Percentiles rank a stretch among this genome's conserved stretches.
These are phyloP conservation scores for Oceanodroma leucorhoa DNA, from an alignment of 2,797 vertebrate species.

Conservation along the genomic window DNA sequence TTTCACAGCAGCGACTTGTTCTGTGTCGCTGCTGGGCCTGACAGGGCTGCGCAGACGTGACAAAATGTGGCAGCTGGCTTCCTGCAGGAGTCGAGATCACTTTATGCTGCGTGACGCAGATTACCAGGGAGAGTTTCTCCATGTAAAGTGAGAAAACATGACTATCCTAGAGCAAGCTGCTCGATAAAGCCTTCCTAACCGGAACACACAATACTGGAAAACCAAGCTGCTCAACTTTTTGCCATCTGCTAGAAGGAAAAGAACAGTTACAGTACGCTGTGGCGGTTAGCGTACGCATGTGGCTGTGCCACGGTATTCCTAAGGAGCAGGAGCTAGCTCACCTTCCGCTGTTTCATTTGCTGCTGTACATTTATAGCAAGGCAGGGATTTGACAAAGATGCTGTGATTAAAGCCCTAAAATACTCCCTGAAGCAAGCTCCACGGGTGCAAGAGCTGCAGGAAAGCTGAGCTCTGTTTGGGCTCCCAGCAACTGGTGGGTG, in stretches of 20 bases:
- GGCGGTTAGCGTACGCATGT: rapidly evolving
- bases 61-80: neutral
- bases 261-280: rapidly evolving
- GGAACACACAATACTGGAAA: rapidly evolving
- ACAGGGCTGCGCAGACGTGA: neutral
- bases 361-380: neutral
- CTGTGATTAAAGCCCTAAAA: neutral
- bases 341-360: neutral
- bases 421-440: neutral
- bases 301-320: neutral
- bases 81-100: neutral
- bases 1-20: rapidly evolving
- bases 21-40: neutral
- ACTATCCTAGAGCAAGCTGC: neutral
- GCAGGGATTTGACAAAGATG: neutral
- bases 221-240: neutral
- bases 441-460: neutral
- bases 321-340: neutral
- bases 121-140: neutral
- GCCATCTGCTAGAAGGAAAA: neutral
- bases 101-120: rapidly evolving
- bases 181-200: neutral
- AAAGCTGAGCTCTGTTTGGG: neutral
- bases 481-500: neutral
- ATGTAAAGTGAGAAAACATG: neutral